Percentiles rank a stretch among this genome's conserved stretches.
Conservation (phyloP, 2,113 vertebrate species). For the Tragelaphus imberbis region DNA sequence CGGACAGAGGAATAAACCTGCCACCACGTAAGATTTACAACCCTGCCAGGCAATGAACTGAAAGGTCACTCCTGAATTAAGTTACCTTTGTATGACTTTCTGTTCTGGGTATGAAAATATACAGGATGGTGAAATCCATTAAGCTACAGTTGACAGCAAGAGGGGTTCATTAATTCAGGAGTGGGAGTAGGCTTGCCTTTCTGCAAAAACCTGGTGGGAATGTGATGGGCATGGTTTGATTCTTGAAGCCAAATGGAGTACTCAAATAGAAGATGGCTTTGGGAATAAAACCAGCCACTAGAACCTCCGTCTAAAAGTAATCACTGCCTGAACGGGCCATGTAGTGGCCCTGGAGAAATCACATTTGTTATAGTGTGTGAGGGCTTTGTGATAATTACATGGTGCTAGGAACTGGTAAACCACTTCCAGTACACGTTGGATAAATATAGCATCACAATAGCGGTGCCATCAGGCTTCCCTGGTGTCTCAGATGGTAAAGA, state of each 20-base stretch:
- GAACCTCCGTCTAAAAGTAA: constrained; percentile 37
- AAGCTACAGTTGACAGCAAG: constrained; percentile 33
- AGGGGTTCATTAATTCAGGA: constrained; percentile 50
- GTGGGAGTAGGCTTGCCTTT: constrained; percentile 9
- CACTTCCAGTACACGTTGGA: not conserved
- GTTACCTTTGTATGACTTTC: constrained; percentile 66
- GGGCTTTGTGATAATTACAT: not conserved
- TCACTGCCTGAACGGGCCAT: not conserved
- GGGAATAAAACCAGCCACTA: constrained; percentile 28
- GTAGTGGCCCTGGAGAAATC: constrained; percentile 23
- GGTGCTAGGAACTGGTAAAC: not conserved
- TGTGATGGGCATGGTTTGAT: not conserved
- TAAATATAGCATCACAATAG: not conserved
- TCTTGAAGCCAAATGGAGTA: constrained; percentile 34
- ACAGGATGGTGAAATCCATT: constrained; percentile 53
- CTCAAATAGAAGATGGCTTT: constrained; percentile 14
- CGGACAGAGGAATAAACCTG: constrained; percentile 49
- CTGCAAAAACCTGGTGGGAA: constrained; percentile 25
- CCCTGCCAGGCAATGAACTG: constrained; percentile 43
- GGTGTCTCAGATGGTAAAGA: not conserved
- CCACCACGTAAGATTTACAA: constrained; percentile 46
- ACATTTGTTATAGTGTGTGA: not conserved
- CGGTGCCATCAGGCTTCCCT: not conserved
- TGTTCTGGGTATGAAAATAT: constrained; percentile 66
- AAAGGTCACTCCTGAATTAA: constrained; percentile 69